phyloP scores from a whole-genome alignment of 2,888 invertebrate genomes.

The Tachina fera region DNA sequence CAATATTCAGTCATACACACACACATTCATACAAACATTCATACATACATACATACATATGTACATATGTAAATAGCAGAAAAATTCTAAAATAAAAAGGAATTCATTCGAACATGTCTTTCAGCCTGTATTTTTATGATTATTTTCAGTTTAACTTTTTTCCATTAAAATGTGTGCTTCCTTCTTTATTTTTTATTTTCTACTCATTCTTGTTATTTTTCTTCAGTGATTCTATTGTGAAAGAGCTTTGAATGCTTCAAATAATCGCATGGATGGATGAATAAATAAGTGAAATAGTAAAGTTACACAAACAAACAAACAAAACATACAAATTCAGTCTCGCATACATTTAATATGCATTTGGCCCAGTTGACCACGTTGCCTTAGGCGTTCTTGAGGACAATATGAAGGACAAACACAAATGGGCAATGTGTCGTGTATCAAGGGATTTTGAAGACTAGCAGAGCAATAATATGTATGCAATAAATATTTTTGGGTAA shows the following conservation, averaged over 20 bases:
- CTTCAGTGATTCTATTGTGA: conserved; percentile 62
- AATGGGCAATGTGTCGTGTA: too few species aligned
- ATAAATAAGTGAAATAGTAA: conserved; percentile 65
- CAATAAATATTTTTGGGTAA: too few species aligned
- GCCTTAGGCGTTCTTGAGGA: too few species aligned
- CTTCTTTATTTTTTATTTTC: conserved; percentile 20
- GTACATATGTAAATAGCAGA: background rate
- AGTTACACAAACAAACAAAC: conserved; percentile 40
- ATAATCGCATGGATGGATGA: conserved; percentile 70
- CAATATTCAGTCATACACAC: conserved; percentile 14
- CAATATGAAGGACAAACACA: too few species aligned
- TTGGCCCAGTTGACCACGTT: too few species aligned
- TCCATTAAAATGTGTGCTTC: conserved; percentile 55
- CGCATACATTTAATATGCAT: background rate
- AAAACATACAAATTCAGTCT: background rate
- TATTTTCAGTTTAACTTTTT: conserved; percentile 62
- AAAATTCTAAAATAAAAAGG: background rate
- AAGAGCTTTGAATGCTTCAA: conserved; percentile 68
- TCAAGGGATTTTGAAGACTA: too few species aligned
- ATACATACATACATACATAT: background rate
- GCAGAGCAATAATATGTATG: too few species aligned
- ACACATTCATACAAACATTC: background rate
- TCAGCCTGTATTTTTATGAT: conserved; percentile 34
- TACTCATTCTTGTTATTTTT: conserved; percentile 46
- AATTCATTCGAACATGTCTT: conserved; percentile 51